Conservation (phyloP, 1,140 invertebrate species). For the Wiebesia pumilae region DNA sequence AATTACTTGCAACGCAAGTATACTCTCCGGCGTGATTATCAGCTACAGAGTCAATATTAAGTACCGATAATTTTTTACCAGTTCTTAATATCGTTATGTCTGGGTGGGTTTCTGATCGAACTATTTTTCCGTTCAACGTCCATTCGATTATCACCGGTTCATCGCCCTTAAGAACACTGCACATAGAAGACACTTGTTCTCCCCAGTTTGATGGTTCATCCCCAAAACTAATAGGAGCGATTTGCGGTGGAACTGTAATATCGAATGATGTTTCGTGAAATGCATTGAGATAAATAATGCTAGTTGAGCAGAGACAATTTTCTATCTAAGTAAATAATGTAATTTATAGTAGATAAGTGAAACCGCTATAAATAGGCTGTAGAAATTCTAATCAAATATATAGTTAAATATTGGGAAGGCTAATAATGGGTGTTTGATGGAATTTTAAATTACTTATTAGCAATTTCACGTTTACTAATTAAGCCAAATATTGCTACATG, state of each 20-base stretch:
- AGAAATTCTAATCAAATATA: not conserved
- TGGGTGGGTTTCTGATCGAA: conserved; percentile 77
- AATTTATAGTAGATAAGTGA: not conserved
- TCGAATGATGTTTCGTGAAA: conserved; percentile 56
- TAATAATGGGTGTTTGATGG: conserved; percentile 47
- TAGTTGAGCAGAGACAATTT: not conserved
- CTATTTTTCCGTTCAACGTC: conserved; percentile 83
- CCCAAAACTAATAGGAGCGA: conserved; percentile 85
- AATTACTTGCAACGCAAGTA: conserved; percentile 86
- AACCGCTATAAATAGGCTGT: conserved; percentile 20
- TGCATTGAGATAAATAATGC: not conserved
- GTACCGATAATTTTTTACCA: conserved; percentile 84
- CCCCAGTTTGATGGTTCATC: conserved; percentile 87
- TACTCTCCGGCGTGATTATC: conserved; percentile 87
- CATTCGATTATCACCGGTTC: conserved; percentile 84
- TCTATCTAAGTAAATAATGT: not conserved
- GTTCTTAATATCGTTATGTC: conserved; percentile 84
- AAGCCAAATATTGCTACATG: not conserved
- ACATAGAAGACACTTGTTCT: conserved; percentile 84
- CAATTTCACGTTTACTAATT: not conserved
- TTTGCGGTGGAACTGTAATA: conserved; percentile 84
- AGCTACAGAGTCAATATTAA: conserved; percentile 86
- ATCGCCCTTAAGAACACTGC: conserved; percentile 86
- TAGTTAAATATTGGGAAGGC: not conserved
- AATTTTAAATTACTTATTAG: not conserved